Evolutionary conservation across 2,888 invertebrate species (phyloP), one percentile per base, ranked within the genome.

Genomic region (Xylocampa areola): DNA sequence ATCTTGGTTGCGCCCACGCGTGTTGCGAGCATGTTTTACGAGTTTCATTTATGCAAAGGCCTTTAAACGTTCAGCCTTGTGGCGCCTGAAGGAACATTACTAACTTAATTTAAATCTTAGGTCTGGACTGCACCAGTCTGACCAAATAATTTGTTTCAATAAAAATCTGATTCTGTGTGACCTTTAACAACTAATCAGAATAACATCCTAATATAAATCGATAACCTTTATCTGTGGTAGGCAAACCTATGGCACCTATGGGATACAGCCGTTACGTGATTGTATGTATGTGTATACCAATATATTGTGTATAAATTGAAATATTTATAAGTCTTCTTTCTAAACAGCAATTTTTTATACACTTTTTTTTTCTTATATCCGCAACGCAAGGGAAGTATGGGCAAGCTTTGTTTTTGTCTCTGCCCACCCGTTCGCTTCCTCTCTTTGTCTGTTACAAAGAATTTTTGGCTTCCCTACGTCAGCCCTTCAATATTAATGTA

Each of bases 381-480:
- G 81, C 69, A 71, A 69, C 59, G 69, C 77, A 77, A 77, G 85
- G 89, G 88, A 90, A 88, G 86, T 79, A 66, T 59, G 57, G 76
- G 64, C 77, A 62, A 82, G 76, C 81, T 83, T 87, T 80, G 85
- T 88, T 89, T 90, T 90, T 89, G 83, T 80, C 71, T 79, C 69
- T 78, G 91, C 77, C 89, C 90, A 89, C 89, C 90, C 86, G 84
- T 80, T 80, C 78, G 86, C 86, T 90, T 93, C 93, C 93, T 92
- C 86, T 84, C 90, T 91, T 92, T 92, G 92, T 91, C 79, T 72
- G 76, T 76, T 89, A 85, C 88, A 79, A 81, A 77, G 88, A 90
- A 90, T 82, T 87, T 86, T 85, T 80, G 87, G 89, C 89, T 91
- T 91, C 91, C 80, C 80, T 77, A 68, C 81, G 47, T 58, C 50